Evolutionary conservation across 1,140 invertebrate genomes (phyloP), one percentile per base, ranked within the genome.

Genomic region (Oreohelix idahoensis): DNA sequence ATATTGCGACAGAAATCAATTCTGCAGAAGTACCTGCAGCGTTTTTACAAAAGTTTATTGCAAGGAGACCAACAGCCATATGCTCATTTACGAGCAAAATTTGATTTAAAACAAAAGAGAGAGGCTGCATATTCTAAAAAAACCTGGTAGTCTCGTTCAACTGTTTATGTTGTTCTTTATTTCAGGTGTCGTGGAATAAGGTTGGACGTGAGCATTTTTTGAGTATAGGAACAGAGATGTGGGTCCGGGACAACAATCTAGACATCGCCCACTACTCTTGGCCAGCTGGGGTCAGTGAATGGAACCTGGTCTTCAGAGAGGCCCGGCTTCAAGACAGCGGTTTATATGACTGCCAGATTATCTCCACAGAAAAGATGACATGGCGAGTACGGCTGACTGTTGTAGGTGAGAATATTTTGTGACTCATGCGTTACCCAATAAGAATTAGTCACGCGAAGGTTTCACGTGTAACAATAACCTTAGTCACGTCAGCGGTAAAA

Each of bases 181-280:
- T 81, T 35, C 81, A 87, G 86, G 84, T 86, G 35, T 81, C 85
- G 20, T 86, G 86, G 86, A 49, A 81, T 36, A 84, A 81, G 73
- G 35, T 82, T 66, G 81, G 83, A 23, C 49, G 49, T 5, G 83
- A 84, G 17, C 84, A 84, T 79, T 84, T 85, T 42, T 49, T 87
- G 49, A 87, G 85, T 36, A 84, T 87, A 29, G 86, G 86, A 4
- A 84, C 81, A n/a, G 70, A 79, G 10, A 77, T 79, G 36, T 87
- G 85, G 83, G 82, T 85, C 10, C 84, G 81, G 74, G 83, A 87
- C 71, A 0, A 49, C 0, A 84, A 85, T 71, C 74, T 84, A 45
- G 66, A 45, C 13, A 29, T 87, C n/a, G 79, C 71, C 5, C 82
- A 85, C 77, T 95, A 96, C 32, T 95, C 96, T 86, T 94, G 95